Evolutionary conservation across 2,888 invertebrate genomes (phyloP).

Genomic region (Eupithecia tripunctaria): DNA sequence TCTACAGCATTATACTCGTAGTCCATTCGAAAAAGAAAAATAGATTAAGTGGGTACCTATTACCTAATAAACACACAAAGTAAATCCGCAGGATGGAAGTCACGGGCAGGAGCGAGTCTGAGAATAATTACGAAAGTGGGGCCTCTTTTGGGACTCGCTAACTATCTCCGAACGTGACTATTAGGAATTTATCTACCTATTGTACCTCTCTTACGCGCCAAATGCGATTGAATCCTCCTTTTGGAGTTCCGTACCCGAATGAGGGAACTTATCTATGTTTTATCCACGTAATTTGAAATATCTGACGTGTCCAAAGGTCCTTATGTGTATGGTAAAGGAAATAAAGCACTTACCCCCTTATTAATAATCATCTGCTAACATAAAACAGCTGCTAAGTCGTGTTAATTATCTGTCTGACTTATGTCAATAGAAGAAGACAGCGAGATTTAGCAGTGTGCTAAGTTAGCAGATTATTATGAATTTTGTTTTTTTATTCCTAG

Average conservation of each 20-base stretch:
- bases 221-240: slow-evolving; percentile 18
- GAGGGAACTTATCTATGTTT: not conserved
- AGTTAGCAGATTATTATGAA: no score
- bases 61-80: not conserved
- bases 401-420: no score
- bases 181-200: slow-evolving; percentile 40
- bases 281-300: not conserved
- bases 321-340: not conserved
- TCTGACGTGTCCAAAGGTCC: not conserved
- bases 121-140: slow-evolving; percentile 47
- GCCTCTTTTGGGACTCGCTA: slow-evolving; percentile 34
- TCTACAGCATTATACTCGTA: no score
- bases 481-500: not conserved
- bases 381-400: no score
- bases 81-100: not conserved
- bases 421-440: no score
- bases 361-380: no score
- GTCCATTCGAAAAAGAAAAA: no score
- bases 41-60: no score
- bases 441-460: no score
- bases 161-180: slow-evolving; percentile 47
- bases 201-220: slow-evolving; percentile 9
- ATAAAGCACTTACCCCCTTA: not conserved
- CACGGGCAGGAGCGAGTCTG: slow-evolving; percentile 20
- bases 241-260: not conserved